phyloP scores from a whole-genome alignment of 2,888 invertebrate genomes.

The Hyppa rectilinea region DNA sequence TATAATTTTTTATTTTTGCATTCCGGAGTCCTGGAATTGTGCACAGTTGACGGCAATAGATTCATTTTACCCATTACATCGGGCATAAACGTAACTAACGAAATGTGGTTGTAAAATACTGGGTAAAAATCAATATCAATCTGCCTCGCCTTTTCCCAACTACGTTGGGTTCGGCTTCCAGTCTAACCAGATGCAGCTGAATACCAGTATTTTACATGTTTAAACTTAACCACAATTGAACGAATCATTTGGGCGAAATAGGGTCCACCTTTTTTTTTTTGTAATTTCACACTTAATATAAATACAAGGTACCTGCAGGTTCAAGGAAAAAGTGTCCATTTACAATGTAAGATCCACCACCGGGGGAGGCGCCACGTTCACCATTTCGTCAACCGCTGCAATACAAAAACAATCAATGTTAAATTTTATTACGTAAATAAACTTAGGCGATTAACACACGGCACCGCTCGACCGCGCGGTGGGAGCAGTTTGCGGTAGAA shows the following conservation, averaged over 20 bases:
- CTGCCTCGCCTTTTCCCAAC: no score
- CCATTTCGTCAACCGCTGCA: slow-evolving; percentile 8
- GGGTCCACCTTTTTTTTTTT: no score
- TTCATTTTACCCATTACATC: background rate
- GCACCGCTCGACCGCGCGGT: no score
- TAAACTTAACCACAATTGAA: background rate
- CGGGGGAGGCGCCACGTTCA: background rate
- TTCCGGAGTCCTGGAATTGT: background rate
- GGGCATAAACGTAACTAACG: background rate
- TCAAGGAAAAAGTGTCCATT: background rate
- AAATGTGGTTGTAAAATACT: background rate
- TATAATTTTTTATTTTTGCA: background rate
- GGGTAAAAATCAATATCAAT: no score
- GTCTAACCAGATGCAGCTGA: no score
- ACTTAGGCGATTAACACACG: no score
- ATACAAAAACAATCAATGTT: background rate
- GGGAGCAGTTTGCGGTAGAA: no score
- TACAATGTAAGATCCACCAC: background rate
- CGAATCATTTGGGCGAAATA: background rate
- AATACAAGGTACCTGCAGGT: slow-evolving; percentile 1
- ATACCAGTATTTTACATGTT: no score
- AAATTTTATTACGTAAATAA: background rate
- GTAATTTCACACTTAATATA: no score
- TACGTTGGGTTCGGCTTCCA: no score
- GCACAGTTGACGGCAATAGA: background rate